Evolutionary conservation across 2,113 vertebrate genomes (phyloP).

Genomic region (Callipepla squamata): DNA sequence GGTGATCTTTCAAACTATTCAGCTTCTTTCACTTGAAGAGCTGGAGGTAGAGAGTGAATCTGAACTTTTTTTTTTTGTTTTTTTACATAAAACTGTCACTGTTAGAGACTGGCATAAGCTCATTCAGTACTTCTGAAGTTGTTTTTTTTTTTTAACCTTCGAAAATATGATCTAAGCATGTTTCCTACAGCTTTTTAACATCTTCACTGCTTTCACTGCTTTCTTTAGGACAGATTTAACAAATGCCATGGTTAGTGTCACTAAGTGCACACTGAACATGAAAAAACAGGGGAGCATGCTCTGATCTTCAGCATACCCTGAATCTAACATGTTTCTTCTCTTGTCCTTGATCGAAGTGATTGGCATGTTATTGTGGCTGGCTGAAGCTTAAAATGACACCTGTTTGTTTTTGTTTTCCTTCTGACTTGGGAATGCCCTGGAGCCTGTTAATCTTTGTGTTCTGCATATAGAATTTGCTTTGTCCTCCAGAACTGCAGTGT

Average conservation of each 20-base stretch:
- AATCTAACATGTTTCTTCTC: background rate
- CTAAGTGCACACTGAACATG: background rate
- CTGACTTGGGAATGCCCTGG: background rate
- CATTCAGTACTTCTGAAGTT: background rate
- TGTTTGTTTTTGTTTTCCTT: constrained; percentile 7
- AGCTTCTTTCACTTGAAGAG: background rate
- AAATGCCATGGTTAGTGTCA: background rate
- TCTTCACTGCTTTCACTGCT: background rate
- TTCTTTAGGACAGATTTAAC: background rate
- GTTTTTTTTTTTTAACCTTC: background rate
- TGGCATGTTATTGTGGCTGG: background rate
- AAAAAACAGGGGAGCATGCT: background rate
- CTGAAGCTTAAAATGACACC: background rate
- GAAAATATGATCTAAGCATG: background rate
- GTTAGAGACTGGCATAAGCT: background rate
- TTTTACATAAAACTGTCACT: no score
- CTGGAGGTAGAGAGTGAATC: background rate
- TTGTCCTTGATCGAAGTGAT: constrained; percentile 5
- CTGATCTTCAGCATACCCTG: background rate
- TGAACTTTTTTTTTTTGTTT: background rate
- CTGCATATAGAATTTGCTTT: background rate
- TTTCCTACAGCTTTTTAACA: background rate
- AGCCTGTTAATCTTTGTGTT: background rate
- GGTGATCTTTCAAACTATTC: background rate
- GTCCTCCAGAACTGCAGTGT: background rate